These are phyloP conservation scores for Babylonia areolata DNA, from an alignment of 1,140 invertebrate genomes.

Conservation along the genomic window DNA sequence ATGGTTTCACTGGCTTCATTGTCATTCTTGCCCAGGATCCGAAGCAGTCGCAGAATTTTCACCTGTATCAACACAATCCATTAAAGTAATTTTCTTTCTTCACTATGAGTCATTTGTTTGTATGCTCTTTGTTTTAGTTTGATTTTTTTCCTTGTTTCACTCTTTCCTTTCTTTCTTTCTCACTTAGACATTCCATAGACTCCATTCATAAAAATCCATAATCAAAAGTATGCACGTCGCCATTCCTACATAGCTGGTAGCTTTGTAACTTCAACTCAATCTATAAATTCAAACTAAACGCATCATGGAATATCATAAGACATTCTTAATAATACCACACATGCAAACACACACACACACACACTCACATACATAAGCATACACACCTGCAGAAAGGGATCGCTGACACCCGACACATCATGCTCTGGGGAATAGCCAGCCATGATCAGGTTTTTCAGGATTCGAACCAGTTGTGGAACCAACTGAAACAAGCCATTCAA, in stretches of 20 bases:
- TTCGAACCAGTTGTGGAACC: constrained; percentile 98
- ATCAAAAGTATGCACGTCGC: no score
- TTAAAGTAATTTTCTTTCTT: background rate
- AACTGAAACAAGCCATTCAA: constrained; percentile 92
- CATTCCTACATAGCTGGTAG: no score
- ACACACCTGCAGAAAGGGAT: constrained; percentile 96
- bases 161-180: no score
- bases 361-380: background rate
- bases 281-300: background rate
- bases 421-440: constrained; percentile 99
- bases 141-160: no score
- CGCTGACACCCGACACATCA: constrained; percentile 99
- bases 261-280: no score
- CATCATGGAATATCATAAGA: background rate
- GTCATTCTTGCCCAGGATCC: constrained; percentile 97
- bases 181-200: background rate
- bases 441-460: constrained; percentile 98
- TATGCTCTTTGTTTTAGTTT: no score
- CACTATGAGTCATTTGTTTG: no score
- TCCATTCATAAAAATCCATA: background rate
- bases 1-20: constrained; percentile 98
- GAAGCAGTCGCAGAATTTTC: constrained; percentile 94
- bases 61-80: constrained; percentile 81
- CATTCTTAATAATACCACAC: background rate
- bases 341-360: background rate